These are phyloP conservation scores for Macrophya alboannulata DNA, from an alignment of 2,888 invertebrate species.

Conservation along the genomic window DNA sequence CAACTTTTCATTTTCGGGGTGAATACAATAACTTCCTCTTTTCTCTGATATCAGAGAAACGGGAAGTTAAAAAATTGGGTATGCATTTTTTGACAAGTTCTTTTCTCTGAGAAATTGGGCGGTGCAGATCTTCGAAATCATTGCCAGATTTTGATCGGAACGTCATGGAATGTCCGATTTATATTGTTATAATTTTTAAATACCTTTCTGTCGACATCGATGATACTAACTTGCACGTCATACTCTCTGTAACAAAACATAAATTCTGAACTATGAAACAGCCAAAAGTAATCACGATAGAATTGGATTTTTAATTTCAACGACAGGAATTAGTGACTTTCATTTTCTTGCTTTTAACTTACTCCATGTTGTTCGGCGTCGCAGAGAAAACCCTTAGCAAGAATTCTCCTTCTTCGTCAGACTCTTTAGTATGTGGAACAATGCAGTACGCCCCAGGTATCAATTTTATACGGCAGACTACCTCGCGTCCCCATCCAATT, in stretches of 20 bases:
- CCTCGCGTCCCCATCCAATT: constrained; percentile 97
- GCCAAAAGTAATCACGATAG: background rate
- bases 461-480: constrained; percentile 94
- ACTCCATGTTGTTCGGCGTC: constrained; percentile 91
- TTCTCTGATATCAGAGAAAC: no score
- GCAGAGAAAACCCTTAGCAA: constrained; percentile 97
- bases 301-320: constrained; percentile 35
- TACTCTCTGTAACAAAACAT: constrained; percentile 88
- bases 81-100: no score
- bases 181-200: constrained; percentile 75
- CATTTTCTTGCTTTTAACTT: constrained; percentile 79
- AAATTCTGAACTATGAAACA: background rate
- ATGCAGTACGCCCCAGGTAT: constrained; percentile 97
- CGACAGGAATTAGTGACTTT: background rate
- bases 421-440: constrained; percentile 98
- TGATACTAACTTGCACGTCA: constrained; percentile 93
- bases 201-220: constrained; percentile 91
- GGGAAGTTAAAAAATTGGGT: no score
- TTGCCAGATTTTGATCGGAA: no score
- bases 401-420: constrained; percentile 98
- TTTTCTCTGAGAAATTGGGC: no score
- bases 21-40: no score
- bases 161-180: no score
- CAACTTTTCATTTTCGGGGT: no score
- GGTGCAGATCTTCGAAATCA: no score